These are phyloP conservation scores for Apamea anceps DNA, from an alignment of 2,888 invertebrate genomes.

Conservation along the genomic window DNA sequence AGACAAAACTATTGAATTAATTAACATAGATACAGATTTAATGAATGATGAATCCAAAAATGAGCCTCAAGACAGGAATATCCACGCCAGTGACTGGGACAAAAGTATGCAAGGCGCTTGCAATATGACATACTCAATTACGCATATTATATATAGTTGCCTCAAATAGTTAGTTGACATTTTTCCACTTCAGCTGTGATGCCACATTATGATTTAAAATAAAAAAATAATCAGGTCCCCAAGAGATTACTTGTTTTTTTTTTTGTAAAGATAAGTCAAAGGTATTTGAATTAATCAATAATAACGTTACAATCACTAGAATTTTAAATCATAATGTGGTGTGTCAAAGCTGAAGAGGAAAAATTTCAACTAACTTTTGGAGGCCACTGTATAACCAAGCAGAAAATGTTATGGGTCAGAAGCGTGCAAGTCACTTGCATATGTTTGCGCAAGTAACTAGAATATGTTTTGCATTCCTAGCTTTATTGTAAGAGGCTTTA, in stretches of 20 bases:
- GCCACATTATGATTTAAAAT: not conserved
- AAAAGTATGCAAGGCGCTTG: not conserved
- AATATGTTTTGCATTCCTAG: not conserved
- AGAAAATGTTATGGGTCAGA: not conserved
- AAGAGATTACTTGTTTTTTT: too few relatives aligned
- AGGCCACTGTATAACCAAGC: not conserved
- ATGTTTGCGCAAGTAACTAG: not conserved
- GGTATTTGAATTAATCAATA: not conserved
- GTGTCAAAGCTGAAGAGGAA: not conserved
- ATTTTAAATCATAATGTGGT: not conserved
- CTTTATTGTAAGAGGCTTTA: slow-evolving; percentile 9
- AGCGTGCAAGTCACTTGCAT: not conserved
- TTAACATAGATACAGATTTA: slow-evolving; percentile 23
- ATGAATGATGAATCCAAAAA: slow-evolving; percentile 32
- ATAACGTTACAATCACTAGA: not conserved
- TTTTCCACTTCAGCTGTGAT: not conserved
- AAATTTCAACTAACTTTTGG: not conserved
- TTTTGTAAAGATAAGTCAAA: not conserved
- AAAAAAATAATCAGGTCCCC: not conserved
- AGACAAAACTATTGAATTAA: slow-evolving; percentile 51
- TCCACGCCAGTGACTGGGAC: not conserved
- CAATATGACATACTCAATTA: not conserved
- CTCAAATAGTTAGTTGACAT: not conserved
- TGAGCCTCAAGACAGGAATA: slow-evolving; percentile 1
- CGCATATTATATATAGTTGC: too few relatives aligned